A percentile compares a stretch with the other conserved stretches of the same genome.
Conservation (phyloP, 1,140 invertebrate species). For the Phortica variegata region DNA sequence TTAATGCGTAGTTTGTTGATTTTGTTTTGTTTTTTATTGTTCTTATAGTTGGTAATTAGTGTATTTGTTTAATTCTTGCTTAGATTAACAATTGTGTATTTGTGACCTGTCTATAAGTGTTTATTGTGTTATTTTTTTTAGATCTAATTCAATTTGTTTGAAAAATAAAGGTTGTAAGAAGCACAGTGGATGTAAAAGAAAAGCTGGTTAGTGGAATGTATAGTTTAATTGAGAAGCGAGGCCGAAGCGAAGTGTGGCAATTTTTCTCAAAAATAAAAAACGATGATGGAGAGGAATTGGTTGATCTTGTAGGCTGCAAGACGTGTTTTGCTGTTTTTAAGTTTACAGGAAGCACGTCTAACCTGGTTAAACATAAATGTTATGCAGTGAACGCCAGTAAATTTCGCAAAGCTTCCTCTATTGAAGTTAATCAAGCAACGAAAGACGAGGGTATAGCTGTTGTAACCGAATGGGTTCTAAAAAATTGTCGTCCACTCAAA, state of each 20-base stretch:
- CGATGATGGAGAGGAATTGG: not conserved
- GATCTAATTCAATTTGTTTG: no score
- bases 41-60: not conserved
- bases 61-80: constrained; percentile 1
- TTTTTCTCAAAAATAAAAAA: not conserved
- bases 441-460: constrained; percentile 7
- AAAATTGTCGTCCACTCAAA: constrained; percentile 15
- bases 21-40: constrained; percentile 3
- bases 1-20: not conserved
- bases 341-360: constrained; percentile 6
- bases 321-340: constrained; percentile 1
- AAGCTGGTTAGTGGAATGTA: constrained; percentile 6
- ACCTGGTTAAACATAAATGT: constrained; percentile 13
- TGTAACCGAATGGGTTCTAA: constrained; percentile 9
- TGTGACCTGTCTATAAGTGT: no score
- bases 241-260: constrained; percentile 7
- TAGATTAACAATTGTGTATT: not conserved
- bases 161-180: no score
- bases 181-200: constrained; percentile 1
- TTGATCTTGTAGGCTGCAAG: constrained; percentile 2
- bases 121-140: no score
- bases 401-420: not conserved
- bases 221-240: constrained; percentile 4
- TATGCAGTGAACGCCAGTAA: not conserved
- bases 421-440: constrained; percentile 4